These are phyloP conservation scores for Pelobates cultripes DNA, from an alignment of 2,797 vertebrate species.

Conservation along the genomic window DNA sequence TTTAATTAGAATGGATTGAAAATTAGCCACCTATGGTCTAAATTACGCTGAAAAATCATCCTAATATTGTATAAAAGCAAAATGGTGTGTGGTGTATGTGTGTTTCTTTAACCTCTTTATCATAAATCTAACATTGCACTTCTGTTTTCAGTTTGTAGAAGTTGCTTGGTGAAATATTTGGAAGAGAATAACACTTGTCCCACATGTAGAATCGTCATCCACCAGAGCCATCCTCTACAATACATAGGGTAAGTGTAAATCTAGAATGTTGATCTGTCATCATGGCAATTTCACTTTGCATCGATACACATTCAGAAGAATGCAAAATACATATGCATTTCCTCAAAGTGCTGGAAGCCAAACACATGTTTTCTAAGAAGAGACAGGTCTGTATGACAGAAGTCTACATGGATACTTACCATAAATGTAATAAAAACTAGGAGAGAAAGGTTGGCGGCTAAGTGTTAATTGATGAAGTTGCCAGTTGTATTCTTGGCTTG, in stretches of 20 bases:
- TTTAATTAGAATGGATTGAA: constrained; percentile 23
- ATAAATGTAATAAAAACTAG: no score
- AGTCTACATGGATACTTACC: no score
- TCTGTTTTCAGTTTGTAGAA: constrained; percentile 87
- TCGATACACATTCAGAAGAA: no score
- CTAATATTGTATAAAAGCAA: constrained; percentile 1
- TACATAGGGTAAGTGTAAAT: constrained; percentile 89
- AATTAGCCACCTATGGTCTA: constrained; percentile 18
- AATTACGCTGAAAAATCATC: neutral
- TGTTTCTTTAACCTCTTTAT: neutral
- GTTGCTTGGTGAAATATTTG: constrained; percentile 97
- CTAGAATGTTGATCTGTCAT: no score
- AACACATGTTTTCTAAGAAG: no score
- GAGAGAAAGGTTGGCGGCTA: no score
- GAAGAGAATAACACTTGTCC: constrained; percentile 99
- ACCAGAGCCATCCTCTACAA: constrained; percentile 98
- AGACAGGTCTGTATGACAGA: no score
- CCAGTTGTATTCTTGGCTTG: no score
- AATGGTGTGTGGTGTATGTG: neutral
- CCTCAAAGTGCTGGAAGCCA: no score
- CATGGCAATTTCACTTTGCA: no score
- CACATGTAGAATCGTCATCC: constrained; percentile 97
- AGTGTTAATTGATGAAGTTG: no score
- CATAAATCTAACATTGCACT: constrained; percentile 11
- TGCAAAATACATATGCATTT: no score